Evolutionary conservation across 2,113 vertebrate genomes (phyloP), one percentile per base, ranked within the genome.

Genomic region (Odocoileus hemionus): DNA sequence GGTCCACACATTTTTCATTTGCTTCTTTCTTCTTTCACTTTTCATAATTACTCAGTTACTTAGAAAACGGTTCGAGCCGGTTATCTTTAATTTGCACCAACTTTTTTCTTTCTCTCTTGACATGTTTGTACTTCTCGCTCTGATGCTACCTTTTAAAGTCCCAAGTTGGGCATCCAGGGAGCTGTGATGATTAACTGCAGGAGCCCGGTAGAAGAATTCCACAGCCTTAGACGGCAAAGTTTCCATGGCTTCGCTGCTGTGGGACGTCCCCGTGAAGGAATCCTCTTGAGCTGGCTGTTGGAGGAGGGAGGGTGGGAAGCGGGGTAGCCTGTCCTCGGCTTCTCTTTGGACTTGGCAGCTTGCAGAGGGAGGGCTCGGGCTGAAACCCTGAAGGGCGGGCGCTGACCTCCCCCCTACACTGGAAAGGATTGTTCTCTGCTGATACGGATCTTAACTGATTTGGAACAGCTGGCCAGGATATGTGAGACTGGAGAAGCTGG

Each of bases 141-240:
- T 89, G 19, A 21, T 4, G 96, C 98, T 98, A 98, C 98, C 98
- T 99, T 98, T 98, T 99, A 99, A 98, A 98, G 98, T 86, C 52
- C 96, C 9, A 85, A 98, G 76, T 39, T 97, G 94, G 97, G 97
- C 97, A 97, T 91, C 97, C 97, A 97, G 96, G 86, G 96, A 98
- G 95, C 97, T 9, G 78, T 54, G 70, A 86, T 99, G 99, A 99
- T 99, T 98, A 98, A 98, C 95, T 97, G 98, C 98, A 98, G 98
- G 98, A 97, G 85, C 96, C 85, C 50, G 10, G 43, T 16, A 52
- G 97, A 96, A 98, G 98, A 99, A 99, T 99, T 98, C 99, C 99
- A 99, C 98, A 98, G 98, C 99, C 99, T 99, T 99, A 99, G 99
- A 99, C 98, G 99, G 99, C 98, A 99, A 99, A 98, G 98, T 99